phyloP scores from a whole-genome alignment of 1,140 invertebrate genomes.

The Papilio helenus region DNA sequence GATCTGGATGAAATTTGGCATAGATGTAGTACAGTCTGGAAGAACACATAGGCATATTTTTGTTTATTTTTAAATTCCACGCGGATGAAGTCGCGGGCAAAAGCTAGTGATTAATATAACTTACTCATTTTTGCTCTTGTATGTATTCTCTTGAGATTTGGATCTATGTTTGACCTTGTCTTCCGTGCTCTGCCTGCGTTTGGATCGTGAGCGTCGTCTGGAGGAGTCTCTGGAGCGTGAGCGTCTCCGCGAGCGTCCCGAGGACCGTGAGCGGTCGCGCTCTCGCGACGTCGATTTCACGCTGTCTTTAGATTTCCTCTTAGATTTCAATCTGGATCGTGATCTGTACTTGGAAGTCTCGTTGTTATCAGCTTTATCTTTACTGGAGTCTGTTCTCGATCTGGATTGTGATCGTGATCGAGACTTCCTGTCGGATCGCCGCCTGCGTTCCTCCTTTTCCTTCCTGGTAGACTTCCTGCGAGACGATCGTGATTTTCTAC shows the following conservation, averaged over 20 bases:
- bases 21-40: no score
- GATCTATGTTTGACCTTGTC: slow-evolving; percentile 67
- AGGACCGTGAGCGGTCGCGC: slow-evolving; percentile 55
- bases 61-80: no score
- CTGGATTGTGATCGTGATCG: slow-evolving; percentile 59
- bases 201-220: slow-evolving; percentile 58
- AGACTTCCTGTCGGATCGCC: slow-evolving; percentile 58
- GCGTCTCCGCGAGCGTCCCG: slow-evolving; percentile 47
- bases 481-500: slow-evolving; percentile 64
- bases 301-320: slow-evolving; percentile 61
- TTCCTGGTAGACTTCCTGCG: slow-evolving; percentile 61
- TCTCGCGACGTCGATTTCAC: slow-evolving; percentile 63
- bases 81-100: no score
- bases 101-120: slow-evolving; percentile 41
- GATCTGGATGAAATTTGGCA: no score
- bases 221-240: slow-evolving; percentile 52
- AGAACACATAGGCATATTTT: no score
- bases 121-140: slow-evolving; percentile 75
- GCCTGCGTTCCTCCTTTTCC: slow-evolving; percentile 59
- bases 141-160: slow-evolving; percentile 67
- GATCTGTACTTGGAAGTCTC: slow-evolving; percentile 64
- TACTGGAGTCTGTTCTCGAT: slow-evolving; percentile 54
- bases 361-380: slow-evolving; percentile 60
- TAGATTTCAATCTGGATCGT: slow-evolving; percentile 61
- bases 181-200: slow-evolving; percentile 54